Evolutionary conservation across 2,888 invertebrate species (phyloP).

Genomic region (Strigamia transsilvanica): DNA sequence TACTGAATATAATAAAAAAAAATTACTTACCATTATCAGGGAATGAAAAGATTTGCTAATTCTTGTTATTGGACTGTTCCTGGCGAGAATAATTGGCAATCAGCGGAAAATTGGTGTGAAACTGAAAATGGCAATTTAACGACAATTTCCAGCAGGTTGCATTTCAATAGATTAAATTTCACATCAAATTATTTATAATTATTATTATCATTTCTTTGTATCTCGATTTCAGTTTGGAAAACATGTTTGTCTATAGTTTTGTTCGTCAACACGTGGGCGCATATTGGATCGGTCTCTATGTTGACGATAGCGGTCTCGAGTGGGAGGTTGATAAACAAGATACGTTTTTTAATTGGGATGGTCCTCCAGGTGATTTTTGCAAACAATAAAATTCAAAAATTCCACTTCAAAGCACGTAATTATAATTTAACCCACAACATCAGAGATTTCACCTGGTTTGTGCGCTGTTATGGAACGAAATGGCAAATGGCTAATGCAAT

Average conservation of each 20-base stretch:
- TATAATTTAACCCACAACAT: neutral
- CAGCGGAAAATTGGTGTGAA: slow-evolving; percentile 25
- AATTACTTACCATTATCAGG: neutral
- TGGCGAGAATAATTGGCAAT: slow-evolving; percentile 10
- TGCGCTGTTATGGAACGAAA: slow-evolving; percentile 30
- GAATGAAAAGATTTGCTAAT: slow-evolving; percentile 13
- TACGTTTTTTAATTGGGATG: slow-evolving; percentile 9
- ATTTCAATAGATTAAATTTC: neutral
- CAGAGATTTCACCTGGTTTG: neutral
- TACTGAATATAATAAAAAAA: neutral
- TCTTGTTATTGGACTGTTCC: slow-evolving; percentile 45
- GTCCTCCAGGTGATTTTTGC: slow-evolving; percentile 11
- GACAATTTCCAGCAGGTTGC: slow-evolving; percentile 32
- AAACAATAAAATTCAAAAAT: neutral
- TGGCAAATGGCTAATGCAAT: slow-evolving; percentile 41
- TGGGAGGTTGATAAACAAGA: neutral
- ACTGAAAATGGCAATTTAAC: slow-evolving; percentile 34
- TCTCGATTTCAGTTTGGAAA: neutral
- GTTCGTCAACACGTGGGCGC: neutral
- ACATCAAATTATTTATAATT: no score
- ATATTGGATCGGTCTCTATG: neutral
- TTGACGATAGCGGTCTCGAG: slow-evolving; percentile 27
- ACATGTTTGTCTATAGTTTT: neutral
- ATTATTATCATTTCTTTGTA: neutral
- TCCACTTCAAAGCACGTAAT: neutral